Percentiles rank a stretch among this genome's conserved stretches.
Conservation (phyloP, 1,140 invertebrate species). For the Pseudomyrmex dendroicus region DNA sequence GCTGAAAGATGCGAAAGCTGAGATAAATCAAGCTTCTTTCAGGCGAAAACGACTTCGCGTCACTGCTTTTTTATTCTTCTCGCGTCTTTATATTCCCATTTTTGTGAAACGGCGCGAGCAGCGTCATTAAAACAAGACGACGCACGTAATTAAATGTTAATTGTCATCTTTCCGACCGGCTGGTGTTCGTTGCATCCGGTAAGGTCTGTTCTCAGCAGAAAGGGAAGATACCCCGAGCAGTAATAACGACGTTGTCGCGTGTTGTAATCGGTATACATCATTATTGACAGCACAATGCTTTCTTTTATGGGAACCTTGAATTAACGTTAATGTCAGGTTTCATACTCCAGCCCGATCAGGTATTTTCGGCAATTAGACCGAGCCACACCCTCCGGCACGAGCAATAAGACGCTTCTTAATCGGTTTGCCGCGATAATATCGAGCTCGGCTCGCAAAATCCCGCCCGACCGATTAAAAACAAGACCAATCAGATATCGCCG, state of each 20-base stretch:
- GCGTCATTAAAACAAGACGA: slow-evolving; percentile 25
- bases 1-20: slow-evolving; percentile 24
- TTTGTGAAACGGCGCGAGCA: slow-evolving; percentile 21
- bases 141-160: slow-evolving; percentile 45
- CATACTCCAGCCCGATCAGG: slow-evolving; percentile 30
- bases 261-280: slow-evolving; percentile 49
- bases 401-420: slow-evolving; percentile 57
- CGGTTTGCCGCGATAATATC: slow-evolving; percentile 67
- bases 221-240: not conserved
- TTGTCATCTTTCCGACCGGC: slow-evolving; percentile 53
- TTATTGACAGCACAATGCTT: slow-evolving; percentile 58
- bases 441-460: slow-evolving; percentile 42
- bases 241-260: slow-evolving; percentile 54
- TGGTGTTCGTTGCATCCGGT: slow-evolving; percentile 29
- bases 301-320: slow-evolving; percentile 44
- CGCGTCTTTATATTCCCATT: slow-evolving; percentile 26
- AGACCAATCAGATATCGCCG: slow-evolving; percentile 42
- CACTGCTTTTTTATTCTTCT: slow-evolving; percentile 27
- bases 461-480: slow-evolving; percentile 51
- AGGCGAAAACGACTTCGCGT: slow-evolving; percentile 36
- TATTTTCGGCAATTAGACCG: slow-evolving; percentile 68
- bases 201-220: slow-evolving; percentile 10
- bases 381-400: slow-evolving; percentile 23
- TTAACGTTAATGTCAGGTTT: slow-evolving; percentile 72
- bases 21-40: slow-evolving; percentile 51